Base-by-base conservation (phyloP, 2,113 vertebrate species). In the Smithornis capensis region DNA sequence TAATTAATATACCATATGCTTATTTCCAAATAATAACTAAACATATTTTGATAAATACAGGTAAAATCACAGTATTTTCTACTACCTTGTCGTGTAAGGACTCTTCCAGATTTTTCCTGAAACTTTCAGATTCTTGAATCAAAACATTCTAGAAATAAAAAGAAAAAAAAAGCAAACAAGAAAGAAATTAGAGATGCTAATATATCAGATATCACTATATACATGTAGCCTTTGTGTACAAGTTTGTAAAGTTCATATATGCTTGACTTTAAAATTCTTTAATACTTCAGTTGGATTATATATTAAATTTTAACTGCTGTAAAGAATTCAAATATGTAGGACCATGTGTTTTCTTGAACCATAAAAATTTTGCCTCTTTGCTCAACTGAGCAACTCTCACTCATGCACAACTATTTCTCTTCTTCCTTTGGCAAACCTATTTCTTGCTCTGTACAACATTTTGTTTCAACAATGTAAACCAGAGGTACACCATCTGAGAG, bases 101-200 rank as follows among this genome's bases (percentile, higher is more conserved):
- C 89, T 99, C 99, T 96, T 99, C 99, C n/a, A 99, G 98, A 96
- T 99, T 99, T 97, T 99, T 99, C 81, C 99, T 98, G 97, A 99
- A 99, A 92, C 97, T 98, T 85, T 99, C 99, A 28, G 99, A 99
- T 97, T 99, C 99, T 95, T 99, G 99, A 96, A 99, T 99, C 95
- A 99, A 98, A 95, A 99, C 96, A 94, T 99, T 99, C 99, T 99
- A 97, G 25, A 93, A 92, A 85, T 55, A 71, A 92, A 96, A 56
- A 68, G 4, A 87, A 40, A 79, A 47, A 23, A 50, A 75, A 57
- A 45, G 25, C 5, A 45, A 38, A 24, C 10, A 60, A 75, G 27
- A 73, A 90, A 74, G 9, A 71, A 84, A 45, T 83, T 22, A 73
- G n/a, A 57, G 6, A 31, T 19, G 2, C 29, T 50, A 65, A 78